phyloP scores from a whole-genome alignment of 2,888 invertebrate species.

The Metacarcinus magister region DNA sequence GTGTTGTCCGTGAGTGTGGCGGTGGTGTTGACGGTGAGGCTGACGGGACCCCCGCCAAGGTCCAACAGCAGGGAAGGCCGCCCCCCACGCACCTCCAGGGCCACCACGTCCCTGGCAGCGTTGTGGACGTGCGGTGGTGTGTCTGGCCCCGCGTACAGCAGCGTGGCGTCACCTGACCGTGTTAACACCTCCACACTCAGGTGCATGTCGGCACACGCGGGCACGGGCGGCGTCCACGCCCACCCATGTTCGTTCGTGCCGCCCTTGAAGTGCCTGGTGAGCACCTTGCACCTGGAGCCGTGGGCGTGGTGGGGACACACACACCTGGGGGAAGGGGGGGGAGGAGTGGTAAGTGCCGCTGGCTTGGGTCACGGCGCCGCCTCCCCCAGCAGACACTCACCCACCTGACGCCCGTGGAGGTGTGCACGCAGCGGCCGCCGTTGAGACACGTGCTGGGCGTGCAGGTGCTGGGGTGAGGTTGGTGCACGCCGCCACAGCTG shows the following conservation, averaged over 20 bases:
- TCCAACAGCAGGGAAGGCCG: constrained; percentile 92
- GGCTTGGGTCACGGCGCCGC: background rate
- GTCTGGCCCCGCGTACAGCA: constrained; percentile 89
- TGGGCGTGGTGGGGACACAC: constrained; percentile 91
- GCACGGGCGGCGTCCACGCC: constrained; percentile 95
- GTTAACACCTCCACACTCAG: constrained; percentile 93
- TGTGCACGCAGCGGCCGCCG: constrained; percentile 73
- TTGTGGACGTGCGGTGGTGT: background rate
- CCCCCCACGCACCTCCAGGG: constrained; percentile 93
- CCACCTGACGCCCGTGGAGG: constrained; percentile 53
- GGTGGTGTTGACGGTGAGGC: constrained; percentile 86
- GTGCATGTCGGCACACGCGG: constrained; percentile 93
- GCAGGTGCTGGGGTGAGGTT: constrained; percentile 83
- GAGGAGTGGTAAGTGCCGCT: background rate
- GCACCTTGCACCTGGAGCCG: constrained; percentile 91
- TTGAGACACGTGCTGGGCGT: constrained; percentile 83
- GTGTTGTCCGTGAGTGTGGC: constrained; percentile 91
- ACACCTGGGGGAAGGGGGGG: constrained; percentile 87
- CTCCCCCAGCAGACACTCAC: background rate
- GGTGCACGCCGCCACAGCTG: constrained; percentile 45
- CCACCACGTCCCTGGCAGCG: constrained; percentile 87
- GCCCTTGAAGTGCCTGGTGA: constrained; percentile 59
- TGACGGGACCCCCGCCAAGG: constrained; percentile 93
- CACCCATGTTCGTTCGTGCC: constrained; percentile 85
- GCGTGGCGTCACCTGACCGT: constrained; percentile 90